Conservation (phyloP, 1,140 invertebrate genomes). For the Aphaenogaster rudis region DNA sequence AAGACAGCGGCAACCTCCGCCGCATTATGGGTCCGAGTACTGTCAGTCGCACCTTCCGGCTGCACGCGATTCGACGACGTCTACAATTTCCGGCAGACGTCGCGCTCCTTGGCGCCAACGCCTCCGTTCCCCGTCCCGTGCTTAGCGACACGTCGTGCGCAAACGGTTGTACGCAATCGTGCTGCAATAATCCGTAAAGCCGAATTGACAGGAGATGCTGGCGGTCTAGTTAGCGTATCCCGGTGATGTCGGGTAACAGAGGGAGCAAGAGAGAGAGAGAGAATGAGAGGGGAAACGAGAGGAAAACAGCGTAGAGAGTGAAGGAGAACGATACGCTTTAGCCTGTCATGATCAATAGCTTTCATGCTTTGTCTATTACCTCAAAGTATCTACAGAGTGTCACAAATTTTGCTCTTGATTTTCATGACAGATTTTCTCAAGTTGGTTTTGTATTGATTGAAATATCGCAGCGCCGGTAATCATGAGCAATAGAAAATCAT, state of each 20-base stretch:
- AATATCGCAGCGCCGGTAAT: not conserved
- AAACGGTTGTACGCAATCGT: slow-evolving; percentile 73
- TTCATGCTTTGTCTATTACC: not conserved
- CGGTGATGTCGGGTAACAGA: slow-evolving; percentile 18
- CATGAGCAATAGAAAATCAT: not conserved
- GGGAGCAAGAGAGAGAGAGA: not conserved
- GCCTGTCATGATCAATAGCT: not conserved
- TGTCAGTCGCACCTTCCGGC: slow-evolving; percentile 82
- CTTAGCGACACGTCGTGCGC: slow-evolving; percentile 65
- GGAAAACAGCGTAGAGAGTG: not conserved
- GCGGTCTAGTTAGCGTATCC: slow-evolving; percentile 25
- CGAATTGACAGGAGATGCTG: slow-evolving; percentile 69
- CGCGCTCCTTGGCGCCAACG: slow-evolving; percentile 64
- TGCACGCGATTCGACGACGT: slow-evolving; percentile 82
- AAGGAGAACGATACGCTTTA: not conserved
- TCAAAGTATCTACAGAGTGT: not conserved
- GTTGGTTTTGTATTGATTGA: not conserved
- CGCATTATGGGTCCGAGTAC: slow-evolving; percentile 74
- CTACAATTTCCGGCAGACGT: slow-evolving; percentile 82
- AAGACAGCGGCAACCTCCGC: slow-evolving; percentile 67
- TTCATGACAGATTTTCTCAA: not conserved
- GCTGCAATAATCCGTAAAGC: slow-evolving; percentile 70
- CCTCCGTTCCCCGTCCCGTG: not conserved
- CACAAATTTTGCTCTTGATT: not conserved
- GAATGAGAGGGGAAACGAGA: not conserved